These are phyloP conservation scores for Leptopilina myrica DNA, from an alignment of 2,888 invertebrate species.

Conservation along the genomic window DNA sequence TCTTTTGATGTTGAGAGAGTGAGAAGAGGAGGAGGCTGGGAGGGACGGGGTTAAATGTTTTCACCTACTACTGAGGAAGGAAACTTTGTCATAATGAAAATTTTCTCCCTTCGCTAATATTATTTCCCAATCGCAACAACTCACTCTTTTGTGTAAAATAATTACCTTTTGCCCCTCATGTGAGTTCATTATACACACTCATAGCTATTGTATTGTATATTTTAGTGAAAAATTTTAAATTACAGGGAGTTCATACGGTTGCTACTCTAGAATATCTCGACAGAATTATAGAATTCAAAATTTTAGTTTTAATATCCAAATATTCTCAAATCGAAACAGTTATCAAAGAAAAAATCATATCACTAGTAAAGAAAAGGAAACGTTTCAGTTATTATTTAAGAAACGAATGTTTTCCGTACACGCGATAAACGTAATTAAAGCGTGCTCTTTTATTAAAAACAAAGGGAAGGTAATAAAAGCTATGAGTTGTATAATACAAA, in stretches of 20 bases:
- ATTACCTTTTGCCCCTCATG: constrained; percentile 30
- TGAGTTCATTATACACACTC: no score
- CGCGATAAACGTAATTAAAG: constrained; percentile 26
- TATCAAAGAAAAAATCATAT: background rate
- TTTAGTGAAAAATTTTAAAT: no score
- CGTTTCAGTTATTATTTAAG: background rate
- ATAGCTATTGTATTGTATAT: no score
- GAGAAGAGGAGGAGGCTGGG: no score
- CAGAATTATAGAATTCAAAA: no score
- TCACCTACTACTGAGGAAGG: background rate
- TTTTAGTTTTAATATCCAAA: no score
- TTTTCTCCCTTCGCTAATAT: constrained; percentile 20
- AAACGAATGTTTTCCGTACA: background rate
- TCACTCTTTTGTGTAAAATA: constrained; percentile 24
- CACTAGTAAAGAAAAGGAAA: background rate
- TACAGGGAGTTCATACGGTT: no score
- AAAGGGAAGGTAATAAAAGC: constrained; percentile 23
- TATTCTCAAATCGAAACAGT: background rate
- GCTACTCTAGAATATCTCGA: no score
- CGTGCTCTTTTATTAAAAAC: constrained; percentile 30
- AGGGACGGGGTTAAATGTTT: background rate
- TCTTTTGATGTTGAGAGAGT: no score
- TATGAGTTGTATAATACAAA: constrained; percentile 6
- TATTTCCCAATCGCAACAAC: constrained; percentile 34
- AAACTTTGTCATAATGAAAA: constrained; percentile 32